Base-by-base conservation (phyloP, 2,113 vertebrate species). In the Euleptes europaea region DNA sequence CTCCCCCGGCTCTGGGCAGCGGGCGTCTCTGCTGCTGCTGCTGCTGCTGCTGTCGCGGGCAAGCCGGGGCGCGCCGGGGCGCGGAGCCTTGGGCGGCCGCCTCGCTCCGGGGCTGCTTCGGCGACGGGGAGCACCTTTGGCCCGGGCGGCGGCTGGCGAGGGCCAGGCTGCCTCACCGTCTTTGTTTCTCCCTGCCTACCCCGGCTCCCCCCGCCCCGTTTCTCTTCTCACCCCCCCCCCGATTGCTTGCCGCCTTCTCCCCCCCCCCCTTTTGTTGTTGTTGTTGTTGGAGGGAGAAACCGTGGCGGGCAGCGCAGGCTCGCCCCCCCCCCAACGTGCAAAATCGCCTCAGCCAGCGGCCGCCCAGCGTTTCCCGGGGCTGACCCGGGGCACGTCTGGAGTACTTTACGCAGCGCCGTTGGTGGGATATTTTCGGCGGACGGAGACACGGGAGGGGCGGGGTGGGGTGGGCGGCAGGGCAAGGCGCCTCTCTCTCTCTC, bases 131-230 rank as follows among this genome's bases (percentile, higher is more conserved):
- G 80, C 67, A 3, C 47, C 83, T 69, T 54, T 44, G 67, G 79
- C 49, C 78, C 82, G 83, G 93, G 90, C 51, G 86, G 71, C 33
- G 81, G 90, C 88, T 88, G 85, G 80, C 85, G 31, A 71, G 49
- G 35, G 71, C 78, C 76, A 74, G 83, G 86, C 63, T 89, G 89
- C 91, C 90, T 89, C 84, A 84, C 89, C 80, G 82, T 89, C 92
- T 85, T 92, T 94, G 91, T 93, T 86, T 81, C 84, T 84, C 81
- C 86, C 71, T 88, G 94, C 86, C 67, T 54, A n/a, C 70, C 83
- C 83, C 80, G 78, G 93, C 91, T 94, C 91, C 90, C 84, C 84
- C 89, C 87, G 86, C 89, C 82, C 71, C 83, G 90, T 89, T 90
- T 84, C 57, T 83, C 42, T 63, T 73, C 17, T 17, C 72, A 35